Base-by-base conservation (phyloP, 2,797 vertebrate species). In the Australoheros facetus region DNA sequence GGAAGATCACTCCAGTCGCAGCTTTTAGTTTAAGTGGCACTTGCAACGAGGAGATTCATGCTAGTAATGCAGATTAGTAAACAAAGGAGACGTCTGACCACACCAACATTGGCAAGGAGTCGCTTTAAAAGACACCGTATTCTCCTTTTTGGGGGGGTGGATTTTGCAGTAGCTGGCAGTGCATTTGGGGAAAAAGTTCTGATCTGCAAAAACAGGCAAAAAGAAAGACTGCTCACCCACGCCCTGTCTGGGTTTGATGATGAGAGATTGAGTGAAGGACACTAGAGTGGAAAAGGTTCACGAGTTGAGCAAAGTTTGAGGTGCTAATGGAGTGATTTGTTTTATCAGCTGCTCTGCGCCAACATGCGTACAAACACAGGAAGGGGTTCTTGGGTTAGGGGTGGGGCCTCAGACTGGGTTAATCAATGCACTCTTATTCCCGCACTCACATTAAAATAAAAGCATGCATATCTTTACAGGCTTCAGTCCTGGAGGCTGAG, bases 391-490 rank as follows among this genome's bases (percentile, higher is more conserved):
- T 0, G 21, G 37, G 42, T 21, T 23, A 8, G 0, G 23, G 9
- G 4, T 17, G 13, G 53, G 86, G 54, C 64, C 56, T 79, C 79
- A 7, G 84, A 86, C 73, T 34, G 83, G 83, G 76, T 87, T 77
- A 42, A 73, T 77, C 56, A 12, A 70, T 78, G 79, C 84, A 26
- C 79, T 16, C 80, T 37, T 51, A 37, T 32, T 37, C 70, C 69
- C 19, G 5, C 79, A 39, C 85, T 85, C 81, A 45, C 73, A 19
- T 79, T 73, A 85, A 92, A 93, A 92, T 85, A 91, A 91, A 93
- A 56, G 86, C 91, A 92, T 89, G 91, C 92, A 84, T 87, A 81
- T 85, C 89, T 93, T 91, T 89, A 91, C 90, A 91, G 88, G 87
- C 87, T 74, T 90, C 51, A 53, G 87, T 81, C 85, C 80, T 37